Conservation (phyloP, 2,113 vertebrate species). For the Todiramphus saurophagus region DNA sequence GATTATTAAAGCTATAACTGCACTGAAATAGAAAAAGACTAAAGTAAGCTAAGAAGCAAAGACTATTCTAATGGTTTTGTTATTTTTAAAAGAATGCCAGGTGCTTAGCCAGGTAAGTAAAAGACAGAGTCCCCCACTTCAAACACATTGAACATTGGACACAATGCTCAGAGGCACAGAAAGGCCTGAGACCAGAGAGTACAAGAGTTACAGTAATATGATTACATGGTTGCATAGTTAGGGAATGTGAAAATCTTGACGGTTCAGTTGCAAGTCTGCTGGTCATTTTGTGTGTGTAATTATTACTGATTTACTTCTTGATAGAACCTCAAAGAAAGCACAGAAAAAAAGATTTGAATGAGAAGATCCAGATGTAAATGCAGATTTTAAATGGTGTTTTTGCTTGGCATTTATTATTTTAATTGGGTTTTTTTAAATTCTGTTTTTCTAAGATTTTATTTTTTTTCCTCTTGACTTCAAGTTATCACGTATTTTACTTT, state of each 20-base stretch:
- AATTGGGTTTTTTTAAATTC: conserved; percentile 37
- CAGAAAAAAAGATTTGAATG: neutral
- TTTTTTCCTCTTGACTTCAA: conserved; percentile 56
- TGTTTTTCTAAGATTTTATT: neutral
- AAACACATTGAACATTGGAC: rapidly evolving
- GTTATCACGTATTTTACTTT: conserved; percentile 39
- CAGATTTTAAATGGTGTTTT: neutral
- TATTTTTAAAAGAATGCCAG: neutral
- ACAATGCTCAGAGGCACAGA: neutral
- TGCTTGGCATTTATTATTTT: conserved; percentile 1
- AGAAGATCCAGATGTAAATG: neutral
- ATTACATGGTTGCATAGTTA: conserved; percentile 29
- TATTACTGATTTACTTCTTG: conserved; percentile 59
- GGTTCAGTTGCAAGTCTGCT: conserved; percentile 32
- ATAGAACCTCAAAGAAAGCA: neutral
- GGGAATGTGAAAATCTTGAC: conserved; percentile 41
- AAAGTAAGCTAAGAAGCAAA: conserved; percentile 25
- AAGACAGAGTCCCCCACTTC: neutral
- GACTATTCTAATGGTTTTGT: neutral
- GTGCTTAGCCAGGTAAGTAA: neutral
- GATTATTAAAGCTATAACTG: conserved; percentile 39
- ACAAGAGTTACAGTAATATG: conserved; percentile 12
- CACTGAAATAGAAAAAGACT: conserved; percentile 33
- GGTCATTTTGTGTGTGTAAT: conserved; percentile 50
- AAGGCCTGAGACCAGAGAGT: neutral